Evolutionary conservation across 2,888 invertebrate genomes (phyloP), one percentile per base, ranked within the genome.

Genomic region (Camptogramma bilineatum): DNA sequence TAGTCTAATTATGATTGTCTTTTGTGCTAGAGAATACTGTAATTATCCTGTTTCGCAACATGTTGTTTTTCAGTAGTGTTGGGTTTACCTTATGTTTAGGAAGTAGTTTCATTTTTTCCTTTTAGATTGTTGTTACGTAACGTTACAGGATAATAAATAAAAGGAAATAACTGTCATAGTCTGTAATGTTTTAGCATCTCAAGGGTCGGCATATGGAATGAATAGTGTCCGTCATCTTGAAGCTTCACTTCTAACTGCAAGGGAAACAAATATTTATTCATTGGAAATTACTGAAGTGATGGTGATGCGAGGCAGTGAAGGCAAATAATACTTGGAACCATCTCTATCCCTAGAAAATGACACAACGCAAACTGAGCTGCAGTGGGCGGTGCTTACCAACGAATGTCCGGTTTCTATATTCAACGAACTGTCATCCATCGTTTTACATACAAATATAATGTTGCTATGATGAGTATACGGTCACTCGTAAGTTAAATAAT

Each of bases 191-290:
- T 84, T 7, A 90, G 70, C 13, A 78, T 62, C 39, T 79, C 62
- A 16, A 91, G 77, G 4, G 90, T 60, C 55, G 91, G 91, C 31
- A 91, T 70, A 69, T 87, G 83, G 64, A 92, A 86, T 0, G 85
- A 77, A 66, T 88, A 90, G 24, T 75, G 80, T 0, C 88, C 87
- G 34, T 88, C 83, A 4, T 77, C 72, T 17, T 84, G 77, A 5
- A 68, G 72, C 61, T 77, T 81, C n/a, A 82, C 85, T 76, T 90
- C 87, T 60, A 91, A 68, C 91, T 91, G 76, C 69, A 87, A 86
- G 62, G 56, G 34, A 64, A 71, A 62, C 28, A 34, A 44, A 17
- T 44, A 0, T 4, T 0, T 39, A 9, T 34, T 34, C 2, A 34
- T 34, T 13, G 9, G 3, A 10, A 7, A 13, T 13, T 13, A 13